These are phyloP conservation scores for Adineta ricciae DNA, from an alignment of 2,888 invertebrate species.

Conservation along the genomic window DNA sequence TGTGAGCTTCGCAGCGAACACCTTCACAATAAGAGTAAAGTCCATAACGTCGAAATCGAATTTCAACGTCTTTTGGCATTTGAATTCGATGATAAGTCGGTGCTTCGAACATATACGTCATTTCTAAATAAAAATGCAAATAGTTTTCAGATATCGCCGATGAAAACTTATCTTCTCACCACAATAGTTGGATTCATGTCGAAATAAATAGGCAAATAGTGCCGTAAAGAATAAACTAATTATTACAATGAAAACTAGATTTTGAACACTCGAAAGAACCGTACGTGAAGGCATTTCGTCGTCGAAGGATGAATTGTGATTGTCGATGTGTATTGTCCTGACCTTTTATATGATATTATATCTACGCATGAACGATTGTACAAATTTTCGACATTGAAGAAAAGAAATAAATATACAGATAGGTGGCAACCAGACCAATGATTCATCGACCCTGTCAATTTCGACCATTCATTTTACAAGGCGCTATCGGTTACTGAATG, in stretches of 20 bases:
- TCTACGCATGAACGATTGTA: not conserved
- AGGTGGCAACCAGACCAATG: not conserved
- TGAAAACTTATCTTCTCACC: not conserved
- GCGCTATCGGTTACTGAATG: not conserved
- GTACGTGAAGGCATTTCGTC: not conserved
- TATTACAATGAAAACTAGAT: not conserved
- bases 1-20: slow-evolving; percentile 20
- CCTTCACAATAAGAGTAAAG: slow-evolving; percentile 33
- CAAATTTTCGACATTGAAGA: too few relatives aligned
- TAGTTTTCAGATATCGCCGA: too few relatives aligned
- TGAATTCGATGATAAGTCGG: not conserved
- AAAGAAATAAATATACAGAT: not conserved
- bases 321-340: too few relatives aligned
- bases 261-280: not conserved
- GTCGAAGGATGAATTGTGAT: not conserved
- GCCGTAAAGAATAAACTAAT: not conserved
- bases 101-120: slow-evolving; percentile 17
- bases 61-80: not conserved
- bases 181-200: not conserved
- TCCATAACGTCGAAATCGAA: not conserved
- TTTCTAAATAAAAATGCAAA: not conserved
- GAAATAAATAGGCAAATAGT: not conserved
- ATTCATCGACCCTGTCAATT: not conserved
- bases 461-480: not conserved
- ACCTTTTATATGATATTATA: not conserved